Conservation (phyloP, 2,888 invertebrate species). For the Cataglyphis albicans region DNA sequence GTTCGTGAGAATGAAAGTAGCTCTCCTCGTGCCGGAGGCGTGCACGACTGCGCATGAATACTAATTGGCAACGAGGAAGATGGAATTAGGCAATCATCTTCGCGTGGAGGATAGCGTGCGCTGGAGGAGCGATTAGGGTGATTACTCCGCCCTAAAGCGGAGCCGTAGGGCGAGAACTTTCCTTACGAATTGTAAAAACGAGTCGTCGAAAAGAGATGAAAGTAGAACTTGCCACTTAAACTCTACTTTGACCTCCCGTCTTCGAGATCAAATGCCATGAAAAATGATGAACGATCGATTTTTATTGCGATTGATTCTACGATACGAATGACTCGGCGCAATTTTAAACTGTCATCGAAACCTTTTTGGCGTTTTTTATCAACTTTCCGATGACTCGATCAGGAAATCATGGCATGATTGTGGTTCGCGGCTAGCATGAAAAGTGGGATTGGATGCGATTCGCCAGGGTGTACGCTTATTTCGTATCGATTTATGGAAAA, state of each 20-base stretch:
- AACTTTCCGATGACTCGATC: constrained; percentile 78
- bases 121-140: constrained; percentile 45
- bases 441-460: constrained; percentile 19
- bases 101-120: constrained; percentile 70
- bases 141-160: constrained; percentile 14
- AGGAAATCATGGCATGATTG: constrained; percentile 80
- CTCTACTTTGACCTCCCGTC: neutral
- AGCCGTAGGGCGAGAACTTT: neutral
- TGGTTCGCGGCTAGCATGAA: constrained; percentile 47
- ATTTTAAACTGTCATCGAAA: neutral
- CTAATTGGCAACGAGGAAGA: constrained; percentile 81
- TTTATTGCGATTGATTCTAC: neutral
- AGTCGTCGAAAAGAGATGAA: neutral
- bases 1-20: constrained; percentile 8
- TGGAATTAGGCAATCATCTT: constrained; percentile 82
- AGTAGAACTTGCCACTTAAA: neutral
- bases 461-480: neutral
- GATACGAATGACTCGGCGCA: neutral
- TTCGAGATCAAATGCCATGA: neutral
- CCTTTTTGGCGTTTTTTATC: constrained; percentile 77
- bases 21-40: neutral
- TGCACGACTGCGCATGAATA: constrained; percentile 75
- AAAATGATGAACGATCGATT: neutral
- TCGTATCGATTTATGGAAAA: neutral
- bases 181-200: neutral